A percentile compares a stretch with the other conserved stretches of the same genome.
Evolutionary conservation across 2,797 vertebrate genomes (phyloP).

Genomic region (Pithecia hirsuta): DNA sequence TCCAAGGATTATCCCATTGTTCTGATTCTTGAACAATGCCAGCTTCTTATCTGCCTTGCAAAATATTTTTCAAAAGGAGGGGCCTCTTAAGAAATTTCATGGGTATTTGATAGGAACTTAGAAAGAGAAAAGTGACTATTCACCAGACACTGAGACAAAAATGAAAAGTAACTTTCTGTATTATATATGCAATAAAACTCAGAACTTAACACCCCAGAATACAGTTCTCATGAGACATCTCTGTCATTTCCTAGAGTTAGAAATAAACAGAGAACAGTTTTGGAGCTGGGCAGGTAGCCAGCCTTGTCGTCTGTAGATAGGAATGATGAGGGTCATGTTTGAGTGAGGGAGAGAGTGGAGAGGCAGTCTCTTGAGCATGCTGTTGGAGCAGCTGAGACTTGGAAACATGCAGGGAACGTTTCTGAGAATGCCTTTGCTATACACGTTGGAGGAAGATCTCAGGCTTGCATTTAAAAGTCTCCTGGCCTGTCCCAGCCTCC

Average conservation of each 20-base stretch:
- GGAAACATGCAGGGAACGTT: not conserved
- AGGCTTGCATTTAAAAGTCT: not conserved
- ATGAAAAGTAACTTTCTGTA: slow-evolving; percentile 23
- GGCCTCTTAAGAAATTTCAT: not conserved
- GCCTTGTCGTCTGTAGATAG: not conserved
- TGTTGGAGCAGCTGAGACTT: not conserved
- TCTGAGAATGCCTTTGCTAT: not conserved
- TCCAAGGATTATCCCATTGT: not conserved
- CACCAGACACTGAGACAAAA: not conserved
- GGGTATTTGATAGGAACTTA: not conserved
- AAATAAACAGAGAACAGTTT: slow-evolving; percentile 49
- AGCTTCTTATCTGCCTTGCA: not conserved
- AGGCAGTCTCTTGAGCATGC: not conserved
- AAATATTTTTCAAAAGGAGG: not conserved
- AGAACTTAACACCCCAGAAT: not conserved
- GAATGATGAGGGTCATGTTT: not conserved
- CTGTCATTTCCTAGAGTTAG: slow-evolving; percentile 56
- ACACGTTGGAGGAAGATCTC: not conserved
- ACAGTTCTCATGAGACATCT: slow-evolving; percentile 39
- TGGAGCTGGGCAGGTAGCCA: slow-evolving; percentile 21
- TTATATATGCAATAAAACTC: slow-evolving; percentile 25
- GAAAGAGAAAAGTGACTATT: not conserved
- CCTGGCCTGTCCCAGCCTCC: not conserved
- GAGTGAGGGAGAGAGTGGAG: not conserved
- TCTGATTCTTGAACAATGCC: not conserved